A percentile compares a stretch with the other conserved stretches of the same genome.
phyloP scores from a whole-genome alignment of 1,140 invertebrate species.

The Drosophila parvula region DNA sequence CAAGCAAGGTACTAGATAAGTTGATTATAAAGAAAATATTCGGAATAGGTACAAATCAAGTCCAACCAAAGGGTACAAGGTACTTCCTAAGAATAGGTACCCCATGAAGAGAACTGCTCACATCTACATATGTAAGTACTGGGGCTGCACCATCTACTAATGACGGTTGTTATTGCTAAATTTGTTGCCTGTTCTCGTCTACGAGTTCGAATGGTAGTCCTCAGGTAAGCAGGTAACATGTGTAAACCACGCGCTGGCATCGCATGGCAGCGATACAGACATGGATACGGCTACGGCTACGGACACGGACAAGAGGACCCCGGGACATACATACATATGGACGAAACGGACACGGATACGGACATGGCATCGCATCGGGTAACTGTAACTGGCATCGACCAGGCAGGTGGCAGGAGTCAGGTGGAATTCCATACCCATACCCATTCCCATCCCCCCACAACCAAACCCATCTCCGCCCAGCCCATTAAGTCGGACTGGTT shows the following conservation, averaged over 20 bases:
- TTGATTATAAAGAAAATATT: too few relatives aligned
- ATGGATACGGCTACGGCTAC: conserved; percentile 29
- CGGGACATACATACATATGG: not conserved
- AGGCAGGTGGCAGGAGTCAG: conserved; percentile 1
- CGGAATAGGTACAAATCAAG: too few relatives aligned
- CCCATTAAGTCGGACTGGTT: conserved; percentile 47
- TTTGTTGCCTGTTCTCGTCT: conserved; percentile 14
- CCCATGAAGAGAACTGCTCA: not conserved
- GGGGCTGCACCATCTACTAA: conserved; percentile 39
- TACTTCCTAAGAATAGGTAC: not conserved
- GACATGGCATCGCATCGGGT: conserved; percentile 35
- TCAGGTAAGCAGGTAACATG: conserved; percentile 56
- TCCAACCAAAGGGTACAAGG: too few relatives aligned
- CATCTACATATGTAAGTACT: not conserved
- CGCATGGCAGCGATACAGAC: conserved; percentile 58
- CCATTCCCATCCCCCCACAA: not conserved
- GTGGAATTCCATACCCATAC: not conserved
- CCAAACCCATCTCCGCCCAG: not conserved
- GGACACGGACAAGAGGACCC: conserved; percentile 16
- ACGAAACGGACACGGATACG: conserved; percentile 23
- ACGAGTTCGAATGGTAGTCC: conserved; percentile 11
- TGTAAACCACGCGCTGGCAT: conserved; percentile 75
- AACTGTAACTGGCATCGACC: conserved; percentile 38
- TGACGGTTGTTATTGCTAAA: conserved; percentile 61
- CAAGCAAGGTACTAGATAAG: too few relatives aligned